Base-by-base conservation (phyloP, 2,888 invertebrate species). In the Apoda limacodes region DNA sequence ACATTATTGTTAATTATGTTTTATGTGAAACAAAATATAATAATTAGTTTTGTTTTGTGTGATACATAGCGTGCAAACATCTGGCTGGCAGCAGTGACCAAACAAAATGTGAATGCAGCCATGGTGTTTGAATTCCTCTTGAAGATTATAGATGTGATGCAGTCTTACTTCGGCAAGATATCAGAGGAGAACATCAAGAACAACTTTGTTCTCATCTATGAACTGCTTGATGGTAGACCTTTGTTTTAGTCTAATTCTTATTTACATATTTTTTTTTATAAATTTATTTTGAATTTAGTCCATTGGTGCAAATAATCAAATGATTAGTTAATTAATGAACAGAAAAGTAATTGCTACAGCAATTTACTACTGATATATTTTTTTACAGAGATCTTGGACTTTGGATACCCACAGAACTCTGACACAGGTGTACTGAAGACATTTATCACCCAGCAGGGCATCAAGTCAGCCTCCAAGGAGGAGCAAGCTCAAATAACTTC, bases 111-210 rank as follows among this genome's bases (percentile, higher is more conserved):
- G 33, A 99, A 99, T 58, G 99, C 99, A 9, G 97, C 98, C 0
- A 98, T 99, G 98, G 99, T 98, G 21, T 98, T 99, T 66, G 98
- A 99, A 80, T 98, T 99, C 70, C 84, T 99, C 24, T 86, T 97
- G 31, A 98, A 98, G 74, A 97, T 99, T 63, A 98, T 93, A 38
- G 93, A 94, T 59, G 97, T 99, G 30, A 99, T 99, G 99, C 97
- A 98, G 71, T 95, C 97, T 0, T 99, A 99, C 72, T 99, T 99
- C 65, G 99, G 98, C 34, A 99, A 99, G 82, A 95, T 99, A 43
- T 97, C 98, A 0, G 99, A 99, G 65, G 99, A 99, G 67, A 99
- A 99, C 64, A 98, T 99, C 58, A 99, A 99, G 81, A 99, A 99
- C 67, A 99, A 99, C 75, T 99, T 99, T 82, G 99, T 99, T 10